phyloP scores from a whole-genome alignment of 2,888 invertebrate species.

The Teleogryllus oceanicus region DNA sequence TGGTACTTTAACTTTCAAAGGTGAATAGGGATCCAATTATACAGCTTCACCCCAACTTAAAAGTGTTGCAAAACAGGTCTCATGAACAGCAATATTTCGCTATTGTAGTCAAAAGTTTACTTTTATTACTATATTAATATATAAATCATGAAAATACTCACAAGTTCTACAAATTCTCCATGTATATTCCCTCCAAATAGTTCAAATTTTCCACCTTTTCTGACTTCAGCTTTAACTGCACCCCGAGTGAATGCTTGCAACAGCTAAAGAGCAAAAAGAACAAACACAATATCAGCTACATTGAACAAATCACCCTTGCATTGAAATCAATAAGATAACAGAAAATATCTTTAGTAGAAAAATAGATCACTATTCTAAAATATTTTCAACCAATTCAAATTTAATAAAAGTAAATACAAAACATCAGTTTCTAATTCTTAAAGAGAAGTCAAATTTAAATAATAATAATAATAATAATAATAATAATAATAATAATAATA shows the following conservation, averaged over 20 bases:
- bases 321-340: too few species aligned
- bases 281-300: slow-evolving; percentile 23
- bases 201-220: slow-evolving; percentile 82
- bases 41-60: background rate
- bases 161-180: slow-evolving; percentile 82
- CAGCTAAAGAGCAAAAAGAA: slow-evolving; percentile 55
- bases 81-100: background rate
- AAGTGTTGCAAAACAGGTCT: background rate
- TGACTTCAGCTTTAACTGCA: slow-evolving; percentile 72
- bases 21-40: too few species aligned
- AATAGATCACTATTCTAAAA: too few species aligned
- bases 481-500: too few species aligned
- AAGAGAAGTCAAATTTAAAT: too few species aligned
- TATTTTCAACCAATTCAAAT: too few species aligned
- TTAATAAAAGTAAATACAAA: too few species aligned
- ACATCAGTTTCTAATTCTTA: too few species aligned
- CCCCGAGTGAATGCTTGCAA: slow-evolving; percentile 87
- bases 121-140: background rate
- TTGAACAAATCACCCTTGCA: too few species aligned
- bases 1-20: too few species aligned
- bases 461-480: too few species aligned
- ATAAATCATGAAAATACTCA: slow-evolving; percentile 42
- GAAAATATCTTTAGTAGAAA: too few species aligned
- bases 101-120: background rate
- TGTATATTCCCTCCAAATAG: slow-evolving; percentile 89